phyloP scores from a whole-genome alignment of 1,140 invertebrate genomes.

The Brachionus manjavacas region DNA sequence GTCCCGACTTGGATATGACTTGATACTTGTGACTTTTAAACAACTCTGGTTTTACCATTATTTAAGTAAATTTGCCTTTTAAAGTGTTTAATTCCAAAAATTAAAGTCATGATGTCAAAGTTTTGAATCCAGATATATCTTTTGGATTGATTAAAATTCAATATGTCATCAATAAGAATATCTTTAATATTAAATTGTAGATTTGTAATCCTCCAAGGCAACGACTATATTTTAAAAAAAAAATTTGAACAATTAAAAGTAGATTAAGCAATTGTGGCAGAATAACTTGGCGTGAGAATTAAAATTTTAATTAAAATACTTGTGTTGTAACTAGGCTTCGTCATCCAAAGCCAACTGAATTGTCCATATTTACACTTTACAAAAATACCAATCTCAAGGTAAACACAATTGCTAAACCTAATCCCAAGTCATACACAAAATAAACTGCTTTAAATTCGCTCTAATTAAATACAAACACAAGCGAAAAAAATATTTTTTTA shows the following conservation, averaged over 20 bases:
- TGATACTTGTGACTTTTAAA: too few species aligned
- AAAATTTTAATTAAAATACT: not conserved
- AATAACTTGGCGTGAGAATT: not conserved
- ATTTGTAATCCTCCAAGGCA: too few species aligned
- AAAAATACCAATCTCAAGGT: not conserved
- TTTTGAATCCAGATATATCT: too few species aligned
- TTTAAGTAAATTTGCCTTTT: too few species aligned
- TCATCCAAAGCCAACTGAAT: not conserved
- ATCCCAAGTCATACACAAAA: slow-evolving; percentile 10
- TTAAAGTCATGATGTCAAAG: too few species aligned
- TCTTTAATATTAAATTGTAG: too few species aligned
- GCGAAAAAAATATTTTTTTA: not conserved
- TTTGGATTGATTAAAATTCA: too few species aligned
- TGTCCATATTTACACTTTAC: not conserved
- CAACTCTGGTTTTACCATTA: too few species aligned
- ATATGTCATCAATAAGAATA: too few species aligned
- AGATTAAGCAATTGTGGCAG: not conserved
- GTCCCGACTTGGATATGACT: too few species aligned
- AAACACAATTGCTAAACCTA: not conserved
- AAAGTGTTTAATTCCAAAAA: too few species aligned
- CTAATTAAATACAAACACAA: slow-evolving; percentile 15
- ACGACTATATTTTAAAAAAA: too few species aligned
- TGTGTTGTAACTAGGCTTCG: not conserved
- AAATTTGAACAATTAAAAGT: not conserved
- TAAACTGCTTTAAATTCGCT: not conserved